Conservation (phyloP, 2,113 vertebrate species). For the Hypomesus transpacificus region DNA sequence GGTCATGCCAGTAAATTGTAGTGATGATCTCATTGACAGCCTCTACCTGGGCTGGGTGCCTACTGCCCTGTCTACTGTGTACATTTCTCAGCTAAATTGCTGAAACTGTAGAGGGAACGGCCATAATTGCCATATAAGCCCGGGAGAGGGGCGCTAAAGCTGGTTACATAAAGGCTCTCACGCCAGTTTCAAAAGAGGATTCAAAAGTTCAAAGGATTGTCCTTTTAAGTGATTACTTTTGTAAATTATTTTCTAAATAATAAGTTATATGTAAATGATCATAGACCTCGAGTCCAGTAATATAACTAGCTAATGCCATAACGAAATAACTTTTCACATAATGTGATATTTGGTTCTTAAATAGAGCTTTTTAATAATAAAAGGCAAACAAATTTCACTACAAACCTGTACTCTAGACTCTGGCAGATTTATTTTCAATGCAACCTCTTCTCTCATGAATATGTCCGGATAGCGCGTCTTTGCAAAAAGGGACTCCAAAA, state of each 20-base stretch:
- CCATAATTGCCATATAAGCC: conserved; percentile 30
- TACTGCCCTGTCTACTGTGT: background rate
- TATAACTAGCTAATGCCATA: no score
- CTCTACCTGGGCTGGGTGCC: background rate
- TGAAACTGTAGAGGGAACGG: conserved; percentile 19
- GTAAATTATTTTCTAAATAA: background rate
- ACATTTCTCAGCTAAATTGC: conserved; percentile 7
- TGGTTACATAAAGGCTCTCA: conserved; percentile 12
- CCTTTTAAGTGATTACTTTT: background rate
- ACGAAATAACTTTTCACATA: no score
- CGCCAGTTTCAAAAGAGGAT: conserved; percentile 20
- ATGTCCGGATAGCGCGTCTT: conserved; percentile 94
- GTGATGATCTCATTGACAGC: background rate
- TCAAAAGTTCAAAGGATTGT: conserved; percentile 14
- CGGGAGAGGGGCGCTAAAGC: conserved; percentile 25
- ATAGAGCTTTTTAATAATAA: no score
- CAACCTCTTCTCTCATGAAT: conserved; percentile 97
- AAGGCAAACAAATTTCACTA: background rate
- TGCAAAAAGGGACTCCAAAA: conserved; percentile 83
- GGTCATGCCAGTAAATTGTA: background rate
- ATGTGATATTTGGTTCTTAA: no score
- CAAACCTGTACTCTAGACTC: conserved; percentile 92
- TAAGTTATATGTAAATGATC: no score
- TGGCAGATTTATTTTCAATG: conserved; percentile 95
- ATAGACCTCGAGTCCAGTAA: no score